Base-by-base conservation (phyloP, 2,888 invertebrate genomes). In the Cyrtodaria siliqua region DNA sequence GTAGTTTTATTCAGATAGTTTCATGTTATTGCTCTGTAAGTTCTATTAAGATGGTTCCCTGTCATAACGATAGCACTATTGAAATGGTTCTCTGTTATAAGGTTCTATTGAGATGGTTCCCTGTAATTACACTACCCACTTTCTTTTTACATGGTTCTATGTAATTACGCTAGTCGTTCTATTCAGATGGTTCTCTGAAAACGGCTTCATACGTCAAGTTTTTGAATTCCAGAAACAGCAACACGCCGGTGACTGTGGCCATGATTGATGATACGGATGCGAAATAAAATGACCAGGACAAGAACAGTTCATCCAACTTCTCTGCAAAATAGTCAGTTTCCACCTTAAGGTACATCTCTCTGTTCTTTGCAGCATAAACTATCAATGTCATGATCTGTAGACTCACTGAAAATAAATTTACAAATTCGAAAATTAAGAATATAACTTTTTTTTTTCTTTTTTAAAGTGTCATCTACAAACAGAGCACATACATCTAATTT, bases 371-470 rank as follows among this genome's bases (percentile, higher is more conserved):
- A 20, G 77, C 84, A 69, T 77, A 85, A 16, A 86, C 85, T 18
- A 86, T 70, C 66, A 85, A 71, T 33, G 84, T 81, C 86, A 86
- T 86, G n/a, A 86, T 80, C 68, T 85, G 83, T 33, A 86, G 64
- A 55, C 81, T 81, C 50, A 85, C 85, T 86, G 82, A 47, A 83
- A 83, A 26, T 44, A 33, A 56, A 60, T 16, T 63, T 33, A 33
- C 12, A n/a, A n/a, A n/a, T n/a, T n/a, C n/a, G n/a, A n/a, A n/a
- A n/a, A n/a, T n/a, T n/a, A n/a, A n/a, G n/a, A n/a, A n/a, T n/a
- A n/a, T n/a, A n/a, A n/a, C n/a, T n/a, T n/a, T n/a, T 29, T 27
- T 18, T 23, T 16, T 8, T 2, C 14, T 1, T 16, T 40, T 8
- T 3, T 2, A n/a, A n/a, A n/a, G n/a, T n/a, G n/a, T n/a, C n/a